A percentile compares a stretch with the other conserved stretches of the same genome.
These are phyloP conservation scores for Hipparchia sbordonii DNA, from an alignment of 2,888 invertebrate genomes.

Conservation along the genomic window DNA sequence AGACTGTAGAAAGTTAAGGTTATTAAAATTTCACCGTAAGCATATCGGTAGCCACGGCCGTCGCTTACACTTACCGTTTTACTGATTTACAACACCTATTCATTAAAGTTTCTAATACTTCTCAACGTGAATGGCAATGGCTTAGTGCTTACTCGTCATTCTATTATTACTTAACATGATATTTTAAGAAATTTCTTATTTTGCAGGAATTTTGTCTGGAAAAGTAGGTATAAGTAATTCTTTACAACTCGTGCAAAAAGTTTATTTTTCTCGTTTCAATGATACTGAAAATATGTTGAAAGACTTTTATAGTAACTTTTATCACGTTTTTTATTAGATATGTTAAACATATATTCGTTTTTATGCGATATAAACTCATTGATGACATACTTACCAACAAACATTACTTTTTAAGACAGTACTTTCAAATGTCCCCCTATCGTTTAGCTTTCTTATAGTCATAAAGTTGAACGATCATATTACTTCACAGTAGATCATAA, in stretches of 20 bases:
- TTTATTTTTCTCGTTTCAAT: no score
- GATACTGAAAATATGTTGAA: background rate
- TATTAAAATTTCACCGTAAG: slow-evolving; percentile 80
- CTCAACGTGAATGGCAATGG: background rate
- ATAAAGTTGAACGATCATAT: background rate
- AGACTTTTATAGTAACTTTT: background rate
- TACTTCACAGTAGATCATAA: no score
- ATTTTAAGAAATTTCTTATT: background rate
- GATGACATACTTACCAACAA: no score
- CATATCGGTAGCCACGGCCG: slow-evolving; percentile 59
- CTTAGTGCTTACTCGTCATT: background rate
- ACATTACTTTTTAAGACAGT: slow-evolving; percentile 8
- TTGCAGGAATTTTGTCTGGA: no score
- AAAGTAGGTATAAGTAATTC: no score
- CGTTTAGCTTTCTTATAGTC: background rate
- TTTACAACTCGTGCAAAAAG: no score
- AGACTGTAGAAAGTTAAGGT: slow-evolving; percentile 73
- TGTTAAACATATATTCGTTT: background rate
- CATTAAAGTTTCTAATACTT: slow-evolving; percentile 20
- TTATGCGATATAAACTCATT: background rate
- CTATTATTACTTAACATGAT: background rate
- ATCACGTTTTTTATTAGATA: background rate
- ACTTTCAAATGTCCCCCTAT: background rate
- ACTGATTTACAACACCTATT: slow-evolving; percentile 51
- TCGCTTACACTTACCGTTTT: slow-evolving; percentile 51